Percentiles rank a stretch among this genome's conserved stretches.
Conservation (phyloP, 2,113 vertebrate genomes). For the Tragelaphus strepsiceros region DNA sequence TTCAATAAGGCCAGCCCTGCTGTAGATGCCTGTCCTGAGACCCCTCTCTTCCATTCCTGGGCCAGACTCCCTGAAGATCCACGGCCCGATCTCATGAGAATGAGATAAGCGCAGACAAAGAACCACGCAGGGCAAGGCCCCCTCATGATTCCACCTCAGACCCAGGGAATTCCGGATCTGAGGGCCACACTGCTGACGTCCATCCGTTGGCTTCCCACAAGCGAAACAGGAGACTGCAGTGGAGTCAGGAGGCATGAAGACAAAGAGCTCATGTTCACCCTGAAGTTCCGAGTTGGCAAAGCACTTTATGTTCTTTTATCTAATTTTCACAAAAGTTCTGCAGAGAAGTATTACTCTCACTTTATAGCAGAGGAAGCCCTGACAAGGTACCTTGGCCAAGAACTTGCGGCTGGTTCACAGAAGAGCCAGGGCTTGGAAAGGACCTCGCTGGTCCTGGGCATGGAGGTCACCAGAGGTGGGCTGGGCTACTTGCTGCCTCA, state of each 20-base stretch:
- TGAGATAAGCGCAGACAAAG: rapidly evolving
- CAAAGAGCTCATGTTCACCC: rapidly evolving
- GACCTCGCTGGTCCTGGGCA: not conserved
- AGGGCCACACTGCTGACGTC: not conserved
- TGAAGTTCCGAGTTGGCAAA: not conserved
- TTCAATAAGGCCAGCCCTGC: not conserved
- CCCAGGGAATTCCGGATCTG: not conserved
- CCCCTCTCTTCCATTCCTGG: not conserved
- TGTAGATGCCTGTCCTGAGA: not conserved
- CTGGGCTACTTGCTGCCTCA: not conserved
- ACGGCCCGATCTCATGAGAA: not conserved
- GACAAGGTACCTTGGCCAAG: not conserved
- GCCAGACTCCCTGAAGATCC: not conserved
- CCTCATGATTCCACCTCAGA: not conserved
- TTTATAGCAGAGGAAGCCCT: not conserved
- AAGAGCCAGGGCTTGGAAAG: not conserved
- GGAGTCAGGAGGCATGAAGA: not conserved
- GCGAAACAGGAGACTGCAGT: rapidly evolving
- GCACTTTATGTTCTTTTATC: not conserved
- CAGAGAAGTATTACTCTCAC: no score
- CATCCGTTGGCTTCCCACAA: rapidly evolving
- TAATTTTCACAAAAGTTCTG: not conserved
- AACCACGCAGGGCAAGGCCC: rapidly evolving
- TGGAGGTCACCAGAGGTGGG: not conserved
- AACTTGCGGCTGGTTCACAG: not conserved